Conservation (phyloP, 2,888 invertebrate species). For the Netelia inedita region DNA sequence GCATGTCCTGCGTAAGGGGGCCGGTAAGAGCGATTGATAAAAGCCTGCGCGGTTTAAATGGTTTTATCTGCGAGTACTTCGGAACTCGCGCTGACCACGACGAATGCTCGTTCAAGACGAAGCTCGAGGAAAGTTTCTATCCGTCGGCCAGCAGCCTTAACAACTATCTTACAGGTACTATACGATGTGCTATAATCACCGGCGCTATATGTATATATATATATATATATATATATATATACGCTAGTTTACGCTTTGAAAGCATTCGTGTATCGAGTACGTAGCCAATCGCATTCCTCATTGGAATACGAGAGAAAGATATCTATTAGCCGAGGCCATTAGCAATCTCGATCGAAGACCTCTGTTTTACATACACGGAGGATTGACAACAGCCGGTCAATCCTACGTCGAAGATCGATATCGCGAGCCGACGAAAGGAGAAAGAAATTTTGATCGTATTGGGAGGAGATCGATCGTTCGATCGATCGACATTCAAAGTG, state of each 20-base stretch:
- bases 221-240: not conserved
- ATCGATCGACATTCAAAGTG: conserved; percentile 25
- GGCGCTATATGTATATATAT: not conserved
- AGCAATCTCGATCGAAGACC: conserved; percentile 39
- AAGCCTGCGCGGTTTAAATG: conserved; percentile 22
- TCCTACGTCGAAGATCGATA: conserved; percentile 10
- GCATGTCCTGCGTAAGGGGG: not conserved
- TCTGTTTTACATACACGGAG: not conserved
- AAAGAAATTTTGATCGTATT: conserved; percentile 1
- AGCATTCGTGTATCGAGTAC: conserved; percentile 44
- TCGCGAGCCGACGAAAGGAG: conserved; percentile 7
- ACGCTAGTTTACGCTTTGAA: conserved; percentile 11
- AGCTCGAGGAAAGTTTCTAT: conserved; percentile 55
- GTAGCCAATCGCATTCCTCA: conserved; percentile 53
- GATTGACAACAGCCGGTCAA: conserved; percentile 28
- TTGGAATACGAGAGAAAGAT: conserved; percentile 28
- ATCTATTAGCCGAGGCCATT: conserved; percentile 56
- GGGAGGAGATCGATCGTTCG: not conserved
- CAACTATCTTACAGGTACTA: conserved; percentile 3
- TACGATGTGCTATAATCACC: conserved; percentile 44
- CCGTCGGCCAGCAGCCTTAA: not conserved
- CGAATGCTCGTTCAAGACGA: conserved; percentile 15
- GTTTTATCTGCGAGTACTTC: conserved; percentile 6
- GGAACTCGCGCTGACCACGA: not conserved
- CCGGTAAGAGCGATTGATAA: conserved; percentile 26